Base-by-base conservation (phyloP, 1,140 invertebrate genomes). In the Neotoxoptera formosana region DNA sequence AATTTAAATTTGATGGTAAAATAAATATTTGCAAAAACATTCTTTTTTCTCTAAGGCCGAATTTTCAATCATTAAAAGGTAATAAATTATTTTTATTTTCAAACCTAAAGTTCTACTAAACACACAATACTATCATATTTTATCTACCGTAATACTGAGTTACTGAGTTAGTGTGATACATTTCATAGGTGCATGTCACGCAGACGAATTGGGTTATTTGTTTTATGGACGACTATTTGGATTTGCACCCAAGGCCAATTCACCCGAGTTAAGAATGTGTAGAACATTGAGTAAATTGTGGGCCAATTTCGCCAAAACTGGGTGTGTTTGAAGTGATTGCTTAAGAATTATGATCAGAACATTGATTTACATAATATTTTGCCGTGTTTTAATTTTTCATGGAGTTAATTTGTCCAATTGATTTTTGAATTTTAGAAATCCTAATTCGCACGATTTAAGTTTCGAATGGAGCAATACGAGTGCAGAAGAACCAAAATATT, bases 261-360 rank as follows among this genome's bases (percentile, higher is more conserved):
- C 84, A 17, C 21, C 60, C 25, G 92, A 94, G 7, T 83, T 84
- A 21, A 94, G 83, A 89, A 93, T 94, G 41, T 84, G 83, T 36
- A 88, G 60, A 91, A 89, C 45, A 48, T 91, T 94, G 53, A 48
- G 93, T 34, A 86, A 88, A 56, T 1, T 94, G 4, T 94, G 94
- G 94, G 89, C 88, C 20, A 94, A 94, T 94, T 94, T 94, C 93
- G 94, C 94, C n/a, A 94, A 94, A 94, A 86, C 36, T 89, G 94
- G 93, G 94, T 94, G 84, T 60, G 67, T 93, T 67, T 41, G 47
- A 88, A 20, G 21, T 41, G 1, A 53, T 53, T 20, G 21, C 21
- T 53, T 53, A 53, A n/a, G 11, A 67, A 67, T 53, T 53, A 53
- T 67, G 30, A 17, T 88, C 48, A 41, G 1, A 41, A 41, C n/a